Base-by-base conservation (phyloP, 2,113 vertebrate genomes). In the Psilopogon haemacephalus region DNA sequence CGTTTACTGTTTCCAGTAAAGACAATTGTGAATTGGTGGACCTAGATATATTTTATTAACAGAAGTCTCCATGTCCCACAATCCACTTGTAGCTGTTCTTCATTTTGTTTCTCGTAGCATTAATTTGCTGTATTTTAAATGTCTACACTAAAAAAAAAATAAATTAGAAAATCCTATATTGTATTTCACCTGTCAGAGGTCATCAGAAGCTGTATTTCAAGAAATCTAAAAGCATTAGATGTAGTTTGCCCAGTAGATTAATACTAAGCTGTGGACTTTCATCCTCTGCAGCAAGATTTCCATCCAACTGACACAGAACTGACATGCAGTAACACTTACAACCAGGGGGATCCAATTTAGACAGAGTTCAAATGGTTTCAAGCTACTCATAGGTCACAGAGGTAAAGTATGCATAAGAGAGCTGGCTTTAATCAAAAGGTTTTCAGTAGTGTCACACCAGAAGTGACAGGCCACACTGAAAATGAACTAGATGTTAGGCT, bases 341-440 rank as follows among this genome's bases (percentile, higher is more conserved):
- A 79, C 89, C 85, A 91, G 78, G 84, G 88, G 77, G 86, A 95
- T 96, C 83, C 92, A 91, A 83, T 92, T 95, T 89, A 97, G 93
- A 95, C 74, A 14, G 65, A 90, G 86, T 95, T 96, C 93, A 95
- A 90, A 95, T 95, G 75, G 70, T 96, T 97, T 95, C 95, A 93
- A 96, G 85, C 90, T 92, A 97, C 88, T 95, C 92, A 69, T 24
- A 93, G 93, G 89, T 96, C 94, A 95, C 89, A 73, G 91, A 97
- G 93, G 86, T 89, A 96, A 96, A 97, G 95, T 95, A 96, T 97
- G 97, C 96, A 96, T 96, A 93, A 89, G 93, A 95, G 82, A 96
- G 87, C 76, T 94, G 95, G 70, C 72, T 92, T 96, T 94, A 96
- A 96, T 95, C 93, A 95, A 77, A 33, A 70, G 80, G 88, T 86